A percentile compares a stretch with the other conserved stretches of the same genome.
These are phyloP conservation scores for Amblyjoppa proteus DNA, from an alignment of 2,888 invertebrate genomes.

Conservation along the genomic window DNA sequence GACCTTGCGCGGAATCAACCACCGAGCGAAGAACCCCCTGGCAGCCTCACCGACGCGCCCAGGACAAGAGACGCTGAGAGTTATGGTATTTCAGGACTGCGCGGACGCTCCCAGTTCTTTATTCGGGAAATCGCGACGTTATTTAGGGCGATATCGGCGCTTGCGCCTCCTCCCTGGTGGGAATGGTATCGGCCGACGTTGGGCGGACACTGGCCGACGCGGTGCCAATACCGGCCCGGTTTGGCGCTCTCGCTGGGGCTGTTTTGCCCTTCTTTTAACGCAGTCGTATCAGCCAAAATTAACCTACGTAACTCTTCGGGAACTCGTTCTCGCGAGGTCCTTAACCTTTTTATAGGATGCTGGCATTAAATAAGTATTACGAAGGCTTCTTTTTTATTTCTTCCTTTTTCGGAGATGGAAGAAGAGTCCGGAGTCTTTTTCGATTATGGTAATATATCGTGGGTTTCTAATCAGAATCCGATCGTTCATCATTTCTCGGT, in stretches of 20 bases:
- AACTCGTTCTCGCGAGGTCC: constrained; percentile 20
- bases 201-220: too few relatives aligned
- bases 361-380: constrained; percentile 58
- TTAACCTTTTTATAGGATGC: constrained; percentile 50
- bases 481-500: constrained; percentile 65
- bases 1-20: constrained; percentile 11
- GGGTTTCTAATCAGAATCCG: constrained; percentile 67
- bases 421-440: constrained; percentile 60
- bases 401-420: constrained; percentile 36
- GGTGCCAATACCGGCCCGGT: too few relatives aligned
- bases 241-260: too few relatives aligned
- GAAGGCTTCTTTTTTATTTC: constrained; percentile 37
- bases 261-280: too few relatives aligned
- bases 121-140: constrained; percentile 5
- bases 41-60: background rate
- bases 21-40: background rate
- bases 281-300: background rate
- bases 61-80: background rate
- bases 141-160: too few relatives aligned
- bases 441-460: constrained; percentile 67
- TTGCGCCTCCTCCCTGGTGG: too few relatives aligned
- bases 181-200: too few relatives aligned
- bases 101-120: background rate
- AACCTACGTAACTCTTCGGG: constrained; percentile 23
- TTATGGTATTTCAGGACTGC: background rate